Percentiles rank a stretch among this genome's conserved stretches.
Evolutionary conservation across 2,888 invertebrate genomes (phyloP).

Genomic region (Xestia sexstrigata): DNA sequence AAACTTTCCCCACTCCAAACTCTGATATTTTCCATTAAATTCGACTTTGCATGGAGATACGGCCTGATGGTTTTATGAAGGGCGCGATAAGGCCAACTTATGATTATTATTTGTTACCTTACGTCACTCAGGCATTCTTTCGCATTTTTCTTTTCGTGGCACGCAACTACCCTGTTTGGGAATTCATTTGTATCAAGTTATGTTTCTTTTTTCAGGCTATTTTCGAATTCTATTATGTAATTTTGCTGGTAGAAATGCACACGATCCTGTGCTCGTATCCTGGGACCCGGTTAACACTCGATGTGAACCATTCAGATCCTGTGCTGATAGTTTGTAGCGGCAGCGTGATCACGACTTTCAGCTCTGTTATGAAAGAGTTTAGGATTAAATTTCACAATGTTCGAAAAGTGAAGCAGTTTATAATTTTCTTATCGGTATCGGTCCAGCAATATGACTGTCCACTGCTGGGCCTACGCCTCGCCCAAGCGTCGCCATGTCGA

Average conservation of each 20-base stretch:
- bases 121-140: conserved; percentile 62
- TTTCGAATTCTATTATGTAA: background rate
- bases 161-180: conserved; percentile 52
- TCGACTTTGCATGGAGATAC: conserved; percentile 66
- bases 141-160: conserved; percentile 53
- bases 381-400: no score
- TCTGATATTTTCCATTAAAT: conserved; percentile 62
- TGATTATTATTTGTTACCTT: conserved; percentile 66
- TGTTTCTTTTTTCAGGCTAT: background rate
- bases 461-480: background rate
- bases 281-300: no score
- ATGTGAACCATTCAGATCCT: no score
- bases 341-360: no score
- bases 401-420: background rate
- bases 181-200: conserved; percentile 33
- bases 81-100: conserved; percentile 64
- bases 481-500: background rate
- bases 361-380: no score
- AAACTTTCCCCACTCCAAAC: conserved; percentile 43
- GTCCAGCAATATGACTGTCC: background rate
- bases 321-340: no score
- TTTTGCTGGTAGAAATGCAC: no score
- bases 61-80: conserved; percentile 65
- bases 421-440: background rate
- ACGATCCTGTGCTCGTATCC: no score